Evolutionary conservation across 2,113 vertebrate species (phyloP), one percentile per base, ranked within the genome.

Genomic region (Orthonyx spaldingii): DNA sequence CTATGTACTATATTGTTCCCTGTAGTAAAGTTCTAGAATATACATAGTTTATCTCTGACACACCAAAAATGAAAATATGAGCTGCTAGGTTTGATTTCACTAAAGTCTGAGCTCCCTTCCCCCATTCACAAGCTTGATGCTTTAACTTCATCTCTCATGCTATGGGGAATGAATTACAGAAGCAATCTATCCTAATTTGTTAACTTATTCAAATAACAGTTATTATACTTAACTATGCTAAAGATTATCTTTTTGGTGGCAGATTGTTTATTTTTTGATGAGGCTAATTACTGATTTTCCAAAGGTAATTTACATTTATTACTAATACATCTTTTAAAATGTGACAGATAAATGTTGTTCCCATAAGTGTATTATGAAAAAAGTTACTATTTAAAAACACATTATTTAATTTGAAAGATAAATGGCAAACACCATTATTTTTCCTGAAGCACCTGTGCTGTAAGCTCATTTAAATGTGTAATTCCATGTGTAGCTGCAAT

Each of bases 181-280:
- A 97, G 98, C 98, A 98, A 98, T 98, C 98, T 98, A 98, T 97
- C 98, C 98, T 98, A 98, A 98, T 98, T 98, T 98, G 98, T 98
- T 98, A 98, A 98, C 98, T 98, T 98, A 98, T 98, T 98, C 98
- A 98, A 98, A 98, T 98, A 98, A 98, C 98, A 98, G 98, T 98
- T 98, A 98, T 98, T 98, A 98, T 98, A 98, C 98, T 98, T 98
- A 98, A 98, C 98, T 98, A 98, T 98, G 98, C 98, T 98, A 98
- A 98, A 98, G 98, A 98, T 98, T 98, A 98, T 98, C 98, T 98
- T 98, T 98, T 98, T 98, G 98, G 98, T 98, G 98, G 98, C 98
- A 98, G 98, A 98, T 98, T 98, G 98, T 98, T 98, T 98, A 98
- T 98, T 98, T 98, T 98, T 98, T 98, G 98, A 98, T 98, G 98